phyloP scores from a whole-genome alignment of 1,140 invertebrate genomes.

The Teleopsis dalmanni region DNA sequence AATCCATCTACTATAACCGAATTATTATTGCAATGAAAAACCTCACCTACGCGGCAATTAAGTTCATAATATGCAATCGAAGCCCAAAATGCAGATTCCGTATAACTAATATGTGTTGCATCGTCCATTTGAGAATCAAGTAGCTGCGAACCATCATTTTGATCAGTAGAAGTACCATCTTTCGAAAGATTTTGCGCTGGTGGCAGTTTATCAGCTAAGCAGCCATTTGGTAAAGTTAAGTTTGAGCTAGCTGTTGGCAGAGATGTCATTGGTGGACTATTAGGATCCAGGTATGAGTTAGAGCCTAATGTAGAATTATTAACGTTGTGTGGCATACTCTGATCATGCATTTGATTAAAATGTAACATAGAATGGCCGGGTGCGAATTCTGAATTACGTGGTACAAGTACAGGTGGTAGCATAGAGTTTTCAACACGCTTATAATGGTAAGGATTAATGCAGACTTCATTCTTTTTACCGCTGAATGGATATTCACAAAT shows the following conservation, averaged over 20 bases:
- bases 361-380: slow-evolving; percentile 80
- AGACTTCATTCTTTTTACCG: slow-evolving; percentile 94
- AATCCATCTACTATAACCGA: slow-evolving; percentile 94
- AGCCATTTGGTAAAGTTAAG: slow-evolving; percentile 64
- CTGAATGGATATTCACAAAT: slow-evolving; percentile 91
- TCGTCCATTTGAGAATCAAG: slow-evolving; percentile 63
- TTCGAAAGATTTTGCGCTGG: slow-evolving; percentile 86
- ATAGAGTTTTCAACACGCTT: slow-evolving; percentile 91
- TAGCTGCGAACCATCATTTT: slow-evolving; percentile 47
- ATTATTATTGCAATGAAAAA: slow-evolving; percentile 86
- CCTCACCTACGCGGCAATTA: slow-evolving; percentile 90
- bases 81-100: slow-evolving; percentile 92
- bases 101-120: slow-evolving; percentile 75
- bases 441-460: slow-evolving; percentile 98
- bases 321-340: slow-evolving; percentile 92
- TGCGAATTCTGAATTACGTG: slow-evolving; percentile 90
- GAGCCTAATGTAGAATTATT: slow-evolving; percentile 77
- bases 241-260: slow-evolving; percentile 58
- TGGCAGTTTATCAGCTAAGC: slow-evolving; percentile 80
- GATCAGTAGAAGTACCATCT: slow-evolving; percentile 55
- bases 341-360: slow-evolving; percentile 82
- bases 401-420: slow-evolving; percentile 90
- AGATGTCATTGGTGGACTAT: slow-evolving; percentile 48
- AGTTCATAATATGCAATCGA: slow-evolving; percentile 94
- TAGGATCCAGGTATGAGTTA: slow-evolving; percentile 49